Evolutionary conservation across 2,888 invertebrate genomes (phyloP).

Genomic region (Diaperis boleti): DNA sequence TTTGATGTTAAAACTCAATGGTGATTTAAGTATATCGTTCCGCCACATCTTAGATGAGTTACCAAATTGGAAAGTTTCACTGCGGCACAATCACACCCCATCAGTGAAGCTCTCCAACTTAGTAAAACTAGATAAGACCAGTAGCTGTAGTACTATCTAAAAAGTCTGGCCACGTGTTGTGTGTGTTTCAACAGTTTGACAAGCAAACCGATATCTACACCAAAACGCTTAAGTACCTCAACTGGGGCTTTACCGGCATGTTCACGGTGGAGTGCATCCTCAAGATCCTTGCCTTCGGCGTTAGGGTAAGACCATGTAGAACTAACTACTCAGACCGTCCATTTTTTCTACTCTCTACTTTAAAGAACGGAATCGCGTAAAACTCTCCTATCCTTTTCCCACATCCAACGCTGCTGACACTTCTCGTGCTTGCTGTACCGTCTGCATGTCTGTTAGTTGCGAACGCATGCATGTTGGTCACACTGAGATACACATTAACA

Average conservation of each 20-base stretch:
- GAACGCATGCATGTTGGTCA: slow-evolving; percentile 41
- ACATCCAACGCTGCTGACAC: slow-evolving; percentile 15
- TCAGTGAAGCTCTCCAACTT: not conserved
- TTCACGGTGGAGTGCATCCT: slow-evolving; percentile 99
- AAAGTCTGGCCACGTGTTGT: slow-evolving; percentile 49
- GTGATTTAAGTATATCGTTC: no score
- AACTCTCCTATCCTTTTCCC: not conserved
- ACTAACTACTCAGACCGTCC: slow-evolving; percentile 6
- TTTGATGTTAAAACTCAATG: not conserved
- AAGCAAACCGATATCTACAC: slow-evolving; percentile 92
- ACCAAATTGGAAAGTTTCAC: not conserved
- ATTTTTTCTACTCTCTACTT: slow-evolving; percentile 11
- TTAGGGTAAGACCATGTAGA: slow-evolving; percentile 83
- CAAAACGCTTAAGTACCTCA: slow-evolving; percentile 94
- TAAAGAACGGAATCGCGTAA: slow-evolving; percentile 4
- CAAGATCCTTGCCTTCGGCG: slow-evolving; percentile 99
- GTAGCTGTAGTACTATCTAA: slow-evolving; percentile 31
- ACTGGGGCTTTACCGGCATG: slow-evolving; percentile 99
- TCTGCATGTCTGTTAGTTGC: slow-evolving; percentile 43
- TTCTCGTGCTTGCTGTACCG: slow-evolving; percentile 36
- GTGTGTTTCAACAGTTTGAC: slow-evolving; percentile 84
- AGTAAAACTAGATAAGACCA: slow-evolving; percentile 20
- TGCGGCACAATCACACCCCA: no score
- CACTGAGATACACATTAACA: slow-evolving; percentile 33
- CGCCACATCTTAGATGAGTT: no score